phyloP scores from a whole-genome alignment of 2,113 vertebrate genomes.

The Neogobius melanostomus region DNA sequence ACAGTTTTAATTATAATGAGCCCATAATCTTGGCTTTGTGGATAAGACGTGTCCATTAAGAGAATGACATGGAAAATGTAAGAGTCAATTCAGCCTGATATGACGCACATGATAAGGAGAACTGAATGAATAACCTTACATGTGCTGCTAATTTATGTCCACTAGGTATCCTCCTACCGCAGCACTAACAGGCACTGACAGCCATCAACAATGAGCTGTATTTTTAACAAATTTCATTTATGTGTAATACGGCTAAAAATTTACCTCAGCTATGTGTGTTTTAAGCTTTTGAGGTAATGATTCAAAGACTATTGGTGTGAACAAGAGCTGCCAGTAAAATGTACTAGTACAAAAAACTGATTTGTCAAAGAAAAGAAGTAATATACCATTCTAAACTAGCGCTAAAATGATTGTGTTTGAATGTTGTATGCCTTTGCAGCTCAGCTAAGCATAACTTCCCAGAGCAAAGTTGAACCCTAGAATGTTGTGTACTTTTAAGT shows the following conservation, averaged over 20 bases:
- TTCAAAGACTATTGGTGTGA: background rate
- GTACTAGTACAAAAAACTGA: background rate
- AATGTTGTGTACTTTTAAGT: background rate
- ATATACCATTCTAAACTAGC: background rate
- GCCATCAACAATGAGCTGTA: too few relatives aligned
- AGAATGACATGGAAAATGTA: conserved; percentile 55
- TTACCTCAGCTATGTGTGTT: conserved; percentile 4
- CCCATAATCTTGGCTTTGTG: conserved; percentile 52
- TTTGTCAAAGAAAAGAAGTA: background rate
- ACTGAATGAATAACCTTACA: background rate
- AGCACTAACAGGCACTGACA: too few relatives aligned
- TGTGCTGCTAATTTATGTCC: conserved; percentile 12
- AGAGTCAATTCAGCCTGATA: conserved; percentile 19
- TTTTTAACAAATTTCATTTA: conserved; percentile 21
- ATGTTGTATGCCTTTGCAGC: background rate
- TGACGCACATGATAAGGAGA: background rate
- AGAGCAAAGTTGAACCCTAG: background rate
- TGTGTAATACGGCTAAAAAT: conserved; percentile 31
- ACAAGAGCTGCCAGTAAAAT: conserved; percentile 14
- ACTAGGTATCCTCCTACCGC: conserved; percentile 34
- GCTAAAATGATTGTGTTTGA: background rate
- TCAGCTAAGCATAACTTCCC: background rate
- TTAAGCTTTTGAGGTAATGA: background rate
- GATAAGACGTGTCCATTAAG: conserved; percentile 43
- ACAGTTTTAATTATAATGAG: conserved; percentile 33